Evolutionary conservation across 1,140 invertebrate species (phyloP).

Genomic region (Pissodes strobi): DNA sequence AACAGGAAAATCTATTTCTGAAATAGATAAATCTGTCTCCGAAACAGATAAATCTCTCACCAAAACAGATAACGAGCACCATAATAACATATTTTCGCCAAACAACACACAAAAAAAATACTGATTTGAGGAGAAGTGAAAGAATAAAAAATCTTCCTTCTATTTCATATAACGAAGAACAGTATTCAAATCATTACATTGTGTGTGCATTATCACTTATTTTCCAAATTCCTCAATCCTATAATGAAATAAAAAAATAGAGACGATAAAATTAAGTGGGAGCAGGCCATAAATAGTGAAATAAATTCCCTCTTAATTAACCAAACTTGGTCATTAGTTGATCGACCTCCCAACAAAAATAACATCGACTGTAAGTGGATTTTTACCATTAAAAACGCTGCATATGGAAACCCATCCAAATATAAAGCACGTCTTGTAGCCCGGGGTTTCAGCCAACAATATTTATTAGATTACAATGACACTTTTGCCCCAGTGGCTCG

Average conservation of each 20-base stretch:
- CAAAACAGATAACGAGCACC: too few relatives aligned
- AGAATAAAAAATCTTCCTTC: not conserved
- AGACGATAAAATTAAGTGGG: too few relatives aligned
- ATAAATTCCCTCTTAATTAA: conserved; percentile 49
- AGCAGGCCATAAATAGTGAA: conserved; percentile 54
- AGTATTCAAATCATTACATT: too few relatives aligned
- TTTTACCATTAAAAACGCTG: conserved; percentile 50
- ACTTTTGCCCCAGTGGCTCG: too few relatives aligned
- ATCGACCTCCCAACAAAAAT: conserved; percentile 47
- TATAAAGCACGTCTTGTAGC: too few relatives aligned
- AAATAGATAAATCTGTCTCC: not conserved
- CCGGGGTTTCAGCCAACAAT: too few relatives aligned
- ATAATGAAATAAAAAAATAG: conserved; percentile 49
- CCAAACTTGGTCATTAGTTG: conserved; percentile 55
- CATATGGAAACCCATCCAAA: conserved; percentile 47
- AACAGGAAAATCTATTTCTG: not conserved
- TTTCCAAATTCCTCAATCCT: too few relatives aligned
- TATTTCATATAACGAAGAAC: too few relatives aligned
- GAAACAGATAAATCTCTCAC: not conserved
- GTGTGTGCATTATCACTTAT: not conserved
- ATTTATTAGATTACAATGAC: too few relatives aligned
- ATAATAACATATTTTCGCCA: too few relatives aligned
- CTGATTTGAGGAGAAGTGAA: not conserved
- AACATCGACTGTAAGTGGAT: too few relatives aligned
- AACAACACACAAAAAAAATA: not conserved